These are phyloP conservation scores for Calameuta pallipes DNA, from an alignment of 2,888 invertebrate species.

Conservation along the genomic window DNA sequence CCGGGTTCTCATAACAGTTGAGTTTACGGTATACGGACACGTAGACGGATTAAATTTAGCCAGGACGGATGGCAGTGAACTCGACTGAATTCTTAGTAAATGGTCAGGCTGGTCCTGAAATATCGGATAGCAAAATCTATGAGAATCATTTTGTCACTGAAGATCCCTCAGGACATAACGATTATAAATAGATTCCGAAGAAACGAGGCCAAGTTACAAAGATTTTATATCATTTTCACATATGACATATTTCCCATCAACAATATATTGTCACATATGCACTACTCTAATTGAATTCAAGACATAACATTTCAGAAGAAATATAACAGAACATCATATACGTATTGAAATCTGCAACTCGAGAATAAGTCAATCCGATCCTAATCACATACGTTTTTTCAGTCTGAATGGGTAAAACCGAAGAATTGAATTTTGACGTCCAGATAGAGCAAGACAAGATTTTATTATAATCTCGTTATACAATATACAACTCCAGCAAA, in stretches of 20 bases:
- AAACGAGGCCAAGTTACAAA: neutral
- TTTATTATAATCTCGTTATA: constrained; percentile 30
- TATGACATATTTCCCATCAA: neutral
- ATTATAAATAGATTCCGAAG: neutral
- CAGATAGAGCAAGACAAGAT: constrained; percentile 10
- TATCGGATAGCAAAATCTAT: neutral
- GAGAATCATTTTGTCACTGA: neutral
- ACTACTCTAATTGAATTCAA: neutral
- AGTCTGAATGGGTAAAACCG: neutral
- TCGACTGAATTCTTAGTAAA: neutral
- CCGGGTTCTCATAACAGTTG: neutral
- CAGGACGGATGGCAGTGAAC: neutral
- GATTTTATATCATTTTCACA: neutral
- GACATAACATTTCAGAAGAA: neutral
- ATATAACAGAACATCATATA: neutral
- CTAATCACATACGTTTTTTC: neutral
- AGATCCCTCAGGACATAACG: neutral
- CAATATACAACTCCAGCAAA: constrained; percentile 19
- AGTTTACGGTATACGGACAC: neutral
- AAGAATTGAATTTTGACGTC: neutral
- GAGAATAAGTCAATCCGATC: too few species aligned
- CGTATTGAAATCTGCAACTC: neutral
- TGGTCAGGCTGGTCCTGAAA: neutral
- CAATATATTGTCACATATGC: neutral
- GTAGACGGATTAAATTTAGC: neutral